A percentile compares a stretch with the other conserved stretches of the same genome.
phyloP scores from a whole-genome alignment of 1,140 invertebrate genomes.

The Cyclina sinensis region DNA sequence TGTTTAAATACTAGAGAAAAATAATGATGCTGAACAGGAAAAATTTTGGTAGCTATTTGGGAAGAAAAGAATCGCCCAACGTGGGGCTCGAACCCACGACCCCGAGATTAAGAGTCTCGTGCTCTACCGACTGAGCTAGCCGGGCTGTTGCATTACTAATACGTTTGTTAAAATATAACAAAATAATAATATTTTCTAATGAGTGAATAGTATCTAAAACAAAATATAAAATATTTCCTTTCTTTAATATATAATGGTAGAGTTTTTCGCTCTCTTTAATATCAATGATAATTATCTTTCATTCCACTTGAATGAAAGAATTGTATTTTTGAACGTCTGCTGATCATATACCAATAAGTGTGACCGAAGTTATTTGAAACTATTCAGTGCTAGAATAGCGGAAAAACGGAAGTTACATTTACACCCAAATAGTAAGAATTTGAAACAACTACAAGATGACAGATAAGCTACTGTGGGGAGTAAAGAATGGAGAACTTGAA shows the following conservation, averaged over 20 bases:
- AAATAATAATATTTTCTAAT: no score
- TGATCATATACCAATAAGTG: neutral
- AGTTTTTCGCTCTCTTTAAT: no score
- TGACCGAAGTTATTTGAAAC: neutral
- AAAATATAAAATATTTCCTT: neutral
- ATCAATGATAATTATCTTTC: neutral
- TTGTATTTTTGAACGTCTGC: neutral
- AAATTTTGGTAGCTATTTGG: no score
- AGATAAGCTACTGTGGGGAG: conserved; percentile 92
- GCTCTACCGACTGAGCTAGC: conserved; percentile 85
- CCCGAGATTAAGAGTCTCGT: conserved; percentile 85
- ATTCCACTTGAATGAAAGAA: neutral
- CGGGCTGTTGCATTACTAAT: conserved; percentile 74
- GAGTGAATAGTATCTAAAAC: conserved; percentile 3
- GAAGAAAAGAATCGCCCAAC: conserved; percentile 57
- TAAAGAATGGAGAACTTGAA: conserved; percentile 97
- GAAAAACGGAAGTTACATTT: neutral
- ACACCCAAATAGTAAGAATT: neutral
- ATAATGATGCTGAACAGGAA: no score
- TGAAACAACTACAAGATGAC: neutral
- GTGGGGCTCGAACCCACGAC: conserved; percentile 85
- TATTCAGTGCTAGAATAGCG: neutral
- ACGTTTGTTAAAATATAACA: no score
- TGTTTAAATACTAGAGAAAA: no score
- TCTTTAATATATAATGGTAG: neutral